These are phyloP conservation scores for Anhinga rufa DNA, from an alignment of 2,113 vertebrate species.

Conservation along the genomic window DNA sequence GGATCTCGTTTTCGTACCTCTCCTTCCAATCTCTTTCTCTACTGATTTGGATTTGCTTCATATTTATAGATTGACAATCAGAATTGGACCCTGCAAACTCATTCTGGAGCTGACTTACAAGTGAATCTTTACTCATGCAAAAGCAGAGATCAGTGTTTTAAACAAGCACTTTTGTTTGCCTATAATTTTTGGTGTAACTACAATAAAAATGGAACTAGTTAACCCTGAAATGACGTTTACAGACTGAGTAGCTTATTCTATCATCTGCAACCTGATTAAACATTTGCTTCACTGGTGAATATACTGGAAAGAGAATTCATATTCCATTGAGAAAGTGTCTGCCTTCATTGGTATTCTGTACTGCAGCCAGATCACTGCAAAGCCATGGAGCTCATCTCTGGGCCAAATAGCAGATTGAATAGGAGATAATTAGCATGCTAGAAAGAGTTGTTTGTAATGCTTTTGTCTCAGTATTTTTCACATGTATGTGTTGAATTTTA, in stretches of 20 bases:
- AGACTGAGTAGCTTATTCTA: neutral
- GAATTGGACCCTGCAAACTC: neutral
- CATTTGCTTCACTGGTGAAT: slow-evolving; percentile 25
- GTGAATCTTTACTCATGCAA: neutral
- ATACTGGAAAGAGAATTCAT: slow-evolving; percentile 48
- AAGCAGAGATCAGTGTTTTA: neutral
- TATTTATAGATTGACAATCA: neutral
- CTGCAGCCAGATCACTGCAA: slow-evolving; percentile 24
- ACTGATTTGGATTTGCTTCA: neutral
- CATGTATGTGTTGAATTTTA: slow-evolving; percentile 39
- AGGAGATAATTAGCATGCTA: slow-evolving; percentile 59
- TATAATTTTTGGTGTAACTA: neutral
- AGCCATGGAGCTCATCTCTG: slow-evolving; percentile 22
- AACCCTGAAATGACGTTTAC: slow-evolving; percentile 11
- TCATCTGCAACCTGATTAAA: slow-evolving; percentile 20
- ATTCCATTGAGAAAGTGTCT: slow-evolving; percentile 47
- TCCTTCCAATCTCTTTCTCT: neutral
- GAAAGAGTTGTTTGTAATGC: slow-evolving; percentile 40
- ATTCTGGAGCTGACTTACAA: neutral
- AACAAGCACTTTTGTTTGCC: neutral
- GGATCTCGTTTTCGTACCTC: neutral
- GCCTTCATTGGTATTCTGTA: slow-evolving; percentile 54
- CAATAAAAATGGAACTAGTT: neutral
- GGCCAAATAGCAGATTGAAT: slow-evolving; percentile 48
- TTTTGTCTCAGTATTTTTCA: slow-evolving; percentile 54